Evolutionary conservation across 2,797 vertebrate species (phyloP), one percentile per base, ranked within the genome.

Genomic region (Smutsia gigantea): DNA sequence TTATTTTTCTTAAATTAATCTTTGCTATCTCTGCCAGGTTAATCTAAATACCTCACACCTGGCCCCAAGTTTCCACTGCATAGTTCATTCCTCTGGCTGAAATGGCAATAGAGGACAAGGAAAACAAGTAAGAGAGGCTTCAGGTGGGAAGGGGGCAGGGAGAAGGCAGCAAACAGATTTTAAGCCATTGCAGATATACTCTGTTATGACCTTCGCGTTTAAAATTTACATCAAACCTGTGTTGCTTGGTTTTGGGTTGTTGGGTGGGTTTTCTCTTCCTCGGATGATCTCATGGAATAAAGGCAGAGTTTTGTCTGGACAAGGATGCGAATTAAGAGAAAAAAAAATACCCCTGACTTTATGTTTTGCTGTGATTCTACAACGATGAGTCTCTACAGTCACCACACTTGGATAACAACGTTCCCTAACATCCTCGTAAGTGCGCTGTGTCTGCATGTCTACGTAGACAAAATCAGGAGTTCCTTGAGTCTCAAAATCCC

Each of bases 41-140:
- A 82, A 87, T 90, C 53, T 90, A 93, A 95, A 69, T 90, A 94
- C 61, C 81, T 96, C 55, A 94, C 61, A 90, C 81, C 88, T 90
- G 81, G 64, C 15, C 42, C 15, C 0, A 77, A 18, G 63, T 92
- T 90, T 87, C 42, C 46, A 90, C 34, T n/a, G 12, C 19, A 18
- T 31, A 82, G 18, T 87, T 92, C 59, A 53, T 84, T 77, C 39
- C 31, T 79, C 66, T 68, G 27, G 71, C 63, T 69, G 39, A 64
- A 85, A 90, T 37, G 68, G 75, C 46, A 53, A 83, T 88, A 77
- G 21, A 53, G 19, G 57, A 66, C 29, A 18, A 88, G n/a, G 49
- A 25, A 46, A 71, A 29, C 29, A 51, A 78, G 29, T 21, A 39
- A 17, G 63, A 92, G 83, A 72, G 63, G 3, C 27, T 69, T 86